These are phyloP conservation scores for Peromyscus californicus DNA, from an alignment of 2,113 vertebrate species.

Conservation along the genomic window DNA sequence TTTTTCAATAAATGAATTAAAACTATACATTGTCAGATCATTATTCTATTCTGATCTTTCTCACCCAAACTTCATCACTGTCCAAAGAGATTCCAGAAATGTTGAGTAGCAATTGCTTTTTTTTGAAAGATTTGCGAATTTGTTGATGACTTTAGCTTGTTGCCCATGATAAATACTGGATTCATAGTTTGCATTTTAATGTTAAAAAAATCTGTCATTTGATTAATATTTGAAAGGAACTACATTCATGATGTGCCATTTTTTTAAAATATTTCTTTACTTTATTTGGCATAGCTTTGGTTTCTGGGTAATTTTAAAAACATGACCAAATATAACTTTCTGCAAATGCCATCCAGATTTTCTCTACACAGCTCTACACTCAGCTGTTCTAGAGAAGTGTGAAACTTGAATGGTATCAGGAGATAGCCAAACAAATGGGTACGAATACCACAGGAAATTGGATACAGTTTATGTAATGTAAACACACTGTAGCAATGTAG, in stretches of 20 bases:
- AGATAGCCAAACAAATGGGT: neutral
- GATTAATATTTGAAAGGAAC: neutral
- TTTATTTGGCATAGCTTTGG: neutral
- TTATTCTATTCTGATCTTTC: neutral
- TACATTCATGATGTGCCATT: neutral
- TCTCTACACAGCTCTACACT: neutral
- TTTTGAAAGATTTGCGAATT: neutral
- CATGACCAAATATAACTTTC: constrained; percentile 20
- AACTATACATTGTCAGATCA: neutral
- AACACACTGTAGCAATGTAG: neutral
- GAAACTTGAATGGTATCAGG: neutral
- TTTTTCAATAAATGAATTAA: neutral
- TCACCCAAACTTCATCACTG: neutral
- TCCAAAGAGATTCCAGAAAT: neutral
- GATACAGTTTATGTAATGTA: neutral
- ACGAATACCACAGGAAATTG: neutral
- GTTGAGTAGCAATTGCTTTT: neutral
- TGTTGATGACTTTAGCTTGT: neutral
- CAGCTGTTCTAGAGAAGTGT: neutral
- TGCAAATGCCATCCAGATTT: neutral
- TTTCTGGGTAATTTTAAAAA: constrained; percentile 57
- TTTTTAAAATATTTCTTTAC: neutral
- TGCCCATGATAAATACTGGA: neutral
- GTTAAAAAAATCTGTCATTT: neutral
- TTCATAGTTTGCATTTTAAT: constrained; percentile 8